These are phyloP conservation scores for Apus apus DNA, from an alignment of 2,113 vertebrate species.

Conservation along the genomic window DNA sequence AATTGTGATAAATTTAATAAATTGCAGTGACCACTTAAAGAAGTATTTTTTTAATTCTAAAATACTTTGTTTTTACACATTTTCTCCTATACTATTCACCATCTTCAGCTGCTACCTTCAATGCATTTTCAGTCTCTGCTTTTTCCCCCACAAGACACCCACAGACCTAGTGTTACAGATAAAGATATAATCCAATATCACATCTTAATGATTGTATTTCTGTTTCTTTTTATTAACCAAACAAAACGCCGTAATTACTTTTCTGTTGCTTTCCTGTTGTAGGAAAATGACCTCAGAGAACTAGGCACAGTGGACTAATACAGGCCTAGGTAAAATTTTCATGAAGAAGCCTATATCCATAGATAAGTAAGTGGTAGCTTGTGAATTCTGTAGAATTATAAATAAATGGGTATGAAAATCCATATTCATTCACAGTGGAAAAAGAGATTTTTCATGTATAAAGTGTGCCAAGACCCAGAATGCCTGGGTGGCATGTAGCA, in stretches of 20 bases:
- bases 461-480: not conserved
- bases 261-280: not conserved
- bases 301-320: not conserved
- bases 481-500: not conserved
- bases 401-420: not conserved
- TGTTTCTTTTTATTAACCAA: not conserved
- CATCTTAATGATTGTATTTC: not conserved
- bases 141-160: not conserved
- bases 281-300: not conserved
- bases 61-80: not conserved
- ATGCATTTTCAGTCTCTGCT: not conserved
- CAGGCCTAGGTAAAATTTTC: not conserved
- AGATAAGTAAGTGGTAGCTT: not conserved
- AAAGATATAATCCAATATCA: not conserved
- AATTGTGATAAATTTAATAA: not conserved
- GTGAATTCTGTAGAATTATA: not conserved
- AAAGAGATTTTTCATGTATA: not conserved
- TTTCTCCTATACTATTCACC: not conserved
- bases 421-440: not conserved
- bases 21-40: not conserved
- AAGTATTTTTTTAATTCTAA: not conserved
- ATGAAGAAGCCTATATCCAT: not conserved
- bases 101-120: not conserved
- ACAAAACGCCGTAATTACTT: not conserved
- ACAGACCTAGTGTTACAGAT: not conserved